Evolutionary conservation across 2,113 vertebrate species (phyloP), one percentile per base, ranked within the genome.

Genomic region (Eublepharis macularius): DNA sequence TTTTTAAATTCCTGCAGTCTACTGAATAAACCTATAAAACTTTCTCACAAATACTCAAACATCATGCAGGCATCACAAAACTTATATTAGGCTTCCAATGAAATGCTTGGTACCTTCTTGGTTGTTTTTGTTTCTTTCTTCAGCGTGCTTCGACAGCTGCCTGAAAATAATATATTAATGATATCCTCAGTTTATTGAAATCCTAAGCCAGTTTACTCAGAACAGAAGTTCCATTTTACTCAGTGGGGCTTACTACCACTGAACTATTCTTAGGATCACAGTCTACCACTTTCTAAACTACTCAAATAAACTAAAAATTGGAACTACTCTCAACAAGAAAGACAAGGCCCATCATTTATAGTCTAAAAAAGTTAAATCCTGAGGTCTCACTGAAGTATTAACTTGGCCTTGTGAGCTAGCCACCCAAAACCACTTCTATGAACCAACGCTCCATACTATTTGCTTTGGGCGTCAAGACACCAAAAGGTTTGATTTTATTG

Each of bases 101-200:
- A 12, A 83, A 82, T 51, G 72, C 80, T 91, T 86, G 43, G n/a
- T 96, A 96, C 95, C 96, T 96, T 95, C 94, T 91, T 90, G 86
- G 72, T 93, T 94, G 24, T 88, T 88, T 92, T 94, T 90, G 80
- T 96, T 97, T 80, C 92, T 82, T 74, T 91, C 89, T 86, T 92
- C 63, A 36, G 94, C 94, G 78, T 91, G 78, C 43, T 91, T 88
- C 90, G 96, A 95, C 80, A 96, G 90, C 6, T 94, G 85, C 96
- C 97, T 97, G 85, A 1, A 92, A 90, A 92, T 72, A 29, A 91
- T 81, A 85, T 54, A 73, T 68, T 32, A 26, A 34, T 17, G 13
- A 76, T 60, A 75, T 26, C 19, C 36, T 8, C 2, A 65, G 17
- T 82, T 90, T 82, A 66, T 14, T 60, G 76, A 45, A 88, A 75